Evolutionary conservation across 2,797 vertebrate genomes (phyloP).

Genomic region (Apodemus agrarius): DNA sequence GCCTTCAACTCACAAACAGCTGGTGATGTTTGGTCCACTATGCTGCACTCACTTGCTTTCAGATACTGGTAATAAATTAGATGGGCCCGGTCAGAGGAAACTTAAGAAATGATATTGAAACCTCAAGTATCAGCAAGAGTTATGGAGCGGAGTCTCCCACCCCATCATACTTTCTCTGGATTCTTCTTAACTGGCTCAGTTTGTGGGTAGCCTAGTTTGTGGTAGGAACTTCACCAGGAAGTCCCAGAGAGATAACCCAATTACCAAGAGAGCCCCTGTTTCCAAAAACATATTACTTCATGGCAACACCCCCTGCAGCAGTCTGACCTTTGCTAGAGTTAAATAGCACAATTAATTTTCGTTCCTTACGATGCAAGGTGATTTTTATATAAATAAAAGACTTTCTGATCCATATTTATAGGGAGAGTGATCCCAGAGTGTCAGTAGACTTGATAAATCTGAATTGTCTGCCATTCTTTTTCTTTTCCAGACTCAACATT

Average conservation of each 20-base stretch:
- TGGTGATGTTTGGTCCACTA: background rate
- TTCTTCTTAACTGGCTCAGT: slow-evolving; percentile 9
- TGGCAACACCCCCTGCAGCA: background rate
- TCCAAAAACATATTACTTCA: slow-evolving; percentile 59
- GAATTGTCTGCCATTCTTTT: background rate
- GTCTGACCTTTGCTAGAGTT: slow-evolving; percentile 66
- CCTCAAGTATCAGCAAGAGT: background rate
- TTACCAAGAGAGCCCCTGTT: slow-evolving; percentile 40
- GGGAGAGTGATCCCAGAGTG: background rate
- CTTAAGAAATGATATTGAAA: background rate
- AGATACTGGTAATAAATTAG: background rate
- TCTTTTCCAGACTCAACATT: background rate
- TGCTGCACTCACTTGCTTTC: background rate
- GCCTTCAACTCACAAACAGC: background rate
- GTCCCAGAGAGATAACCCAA: slow-evolving; percentile 48
- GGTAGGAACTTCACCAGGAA: slow-evolving; percentile 48
- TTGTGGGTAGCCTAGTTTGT: slow-evolving; percentile 55
- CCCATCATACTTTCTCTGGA: background rate
- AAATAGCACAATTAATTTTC: slow-evolving; percentile 72
- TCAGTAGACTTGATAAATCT: background rate
- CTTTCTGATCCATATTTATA: slow-evolving; percentile 47
- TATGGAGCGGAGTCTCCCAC: background rate
- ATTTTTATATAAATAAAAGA: slow-evolving; percentile 74
- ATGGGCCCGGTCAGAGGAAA: slow-evolving; percentile 27
- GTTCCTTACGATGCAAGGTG: slow-evolving; percentile 71